Base-by-base conservation (phyloP, 2,888 invertebrate genomes). In the Drosophila siamana region DNA sequence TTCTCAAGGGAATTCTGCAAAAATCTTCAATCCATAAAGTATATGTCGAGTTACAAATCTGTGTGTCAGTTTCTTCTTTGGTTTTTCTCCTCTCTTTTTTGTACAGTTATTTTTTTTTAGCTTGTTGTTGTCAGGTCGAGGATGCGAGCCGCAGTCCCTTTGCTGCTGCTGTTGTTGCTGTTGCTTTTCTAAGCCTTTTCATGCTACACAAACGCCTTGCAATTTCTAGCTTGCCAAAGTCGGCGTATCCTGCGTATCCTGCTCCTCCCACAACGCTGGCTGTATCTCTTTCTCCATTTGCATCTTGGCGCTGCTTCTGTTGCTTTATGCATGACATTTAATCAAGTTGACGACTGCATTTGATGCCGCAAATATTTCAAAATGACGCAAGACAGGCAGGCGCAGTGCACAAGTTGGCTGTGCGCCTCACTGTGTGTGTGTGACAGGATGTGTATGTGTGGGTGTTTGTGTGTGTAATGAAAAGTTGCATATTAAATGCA, bases 351-450 rank as follows among this genome's bases (percentile, higher is more conserved):
- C 86, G 88, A 84, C 86, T 86, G 86, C 88, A 85, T 85, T 86
- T 86, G 88, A 88, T 87, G 86, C 87, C 86, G 80, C 88, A 88
- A 88, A 88, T 86, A 88, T 86, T 86, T 86, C 84, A 86, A 86
- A 84, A 88, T 86, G 88, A 80, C 81, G 82, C 81, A 86, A 83
- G 86, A 85, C 85, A 76, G 79, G 74, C 60, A 65, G 66, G 50
- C 73, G 52, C 50, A 43, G 46, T 15, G 33, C 50, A 38, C 46
- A 36, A 54, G 50, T 30, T 60, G 30, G 8, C 2, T 41, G 9
- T 47, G 47, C 28, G 33, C 44, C 22, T 74, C 52, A 66, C 30
- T 69, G 44, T 61, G 24, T 65, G 51, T 43, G 47, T 52, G 26
- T 65, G 61, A 30, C 30, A 30, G 11, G 30, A 30, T 68, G 44